Evolutionary conservation across 2,113 vertebrate genomes (phyloP).

Genomic region (Cathartes aura): DNA sequence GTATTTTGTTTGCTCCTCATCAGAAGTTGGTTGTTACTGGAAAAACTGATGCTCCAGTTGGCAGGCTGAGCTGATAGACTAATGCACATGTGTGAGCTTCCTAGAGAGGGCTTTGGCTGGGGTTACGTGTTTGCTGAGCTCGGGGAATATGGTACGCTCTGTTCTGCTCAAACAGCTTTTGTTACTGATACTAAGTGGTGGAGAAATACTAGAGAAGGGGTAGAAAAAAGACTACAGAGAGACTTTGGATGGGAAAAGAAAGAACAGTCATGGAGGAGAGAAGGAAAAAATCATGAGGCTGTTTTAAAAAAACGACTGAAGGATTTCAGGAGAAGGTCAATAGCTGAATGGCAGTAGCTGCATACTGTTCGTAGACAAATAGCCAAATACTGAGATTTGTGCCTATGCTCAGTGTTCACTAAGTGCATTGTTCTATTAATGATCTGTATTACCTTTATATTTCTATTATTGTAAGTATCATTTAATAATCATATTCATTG

Average conservation of each 20-base stretch:
- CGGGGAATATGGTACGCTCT: not conserved
- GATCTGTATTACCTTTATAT: not conserved
- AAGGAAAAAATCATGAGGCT: not conserved
- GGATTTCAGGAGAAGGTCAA: not conserved
- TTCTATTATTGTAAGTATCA: not conserved
- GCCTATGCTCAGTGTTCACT: not conserved
- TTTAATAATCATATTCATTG: not conserved
- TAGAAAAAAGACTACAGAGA: not conserved
- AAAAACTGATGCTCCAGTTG: not conserved
- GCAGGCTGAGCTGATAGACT: not conserved
- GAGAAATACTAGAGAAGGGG: not conserved
- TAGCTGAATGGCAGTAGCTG: not conserved
- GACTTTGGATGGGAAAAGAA: not conserved
- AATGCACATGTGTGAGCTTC: not conserved
- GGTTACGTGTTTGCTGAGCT: not conserved
- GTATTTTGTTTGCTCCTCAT: not conserved
- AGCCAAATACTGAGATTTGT: not conserved
- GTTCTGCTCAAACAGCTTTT: not conserved
- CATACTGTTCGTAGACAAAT: not conserved
- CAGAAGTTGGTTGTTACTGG: not conserved
- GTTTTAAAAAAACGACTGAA: not conserved
- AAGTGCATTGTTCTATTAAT: not conserved
- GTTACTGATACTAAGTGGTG: not conserved
- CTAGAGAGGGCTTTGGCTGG: not conserved
- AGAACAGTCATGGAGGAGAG: not conserved